phyloP scores from a whole-genome alignment of 2,797 vertebrate genomes.

The Xerus rutilus region DNA sequence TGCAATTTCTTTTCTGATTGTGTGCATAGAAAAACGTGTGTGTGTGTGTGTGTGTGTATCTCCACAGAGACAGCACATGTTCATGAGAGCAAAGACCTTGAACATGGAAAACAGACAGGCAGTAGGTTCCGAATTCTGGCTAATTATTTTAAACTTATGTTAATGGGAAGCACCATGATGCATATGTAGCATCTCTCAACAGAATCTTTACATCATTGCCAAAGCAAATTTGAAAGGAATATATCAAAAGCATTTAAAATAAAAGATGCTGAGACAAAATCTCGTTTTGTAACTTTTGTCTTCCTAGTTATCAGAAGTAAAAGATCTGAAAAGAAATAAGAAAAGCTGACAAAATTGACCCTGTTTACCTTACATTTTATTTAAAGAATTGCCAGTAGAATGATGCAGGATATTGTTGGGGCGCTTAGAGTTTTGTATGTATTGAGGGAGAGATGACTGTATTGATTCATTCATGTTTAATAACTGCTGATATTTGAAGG shows the following conservation, averaged over 20 bases:
- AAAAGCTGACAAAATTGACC: slow-evolving; percentile 30
- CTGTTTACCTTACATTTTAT: background rate
- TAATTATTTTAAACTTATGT: slow-evolving; percentile 37
- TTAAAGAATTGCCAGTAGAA: slow-evolving; percentile 34
- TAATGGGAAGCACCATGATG: background rate
- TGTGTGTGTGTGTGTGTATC: background rate
- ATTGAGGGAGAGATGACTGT: background rate
- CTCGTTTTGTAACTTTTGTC: slow-evolving; percentile 8
- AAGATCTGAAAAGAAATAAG: slow-evolving; percentile 35
- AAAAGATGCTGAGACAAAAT: background rate
- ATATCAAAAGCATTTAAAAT: slow-evolving; percentile 41
- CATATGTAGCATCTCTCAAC: background rate
- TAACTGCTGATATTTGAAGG: slow-evolving; percentile 50
- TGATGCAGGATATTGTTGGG: background rate
- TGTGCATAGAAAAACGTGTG: background rate
- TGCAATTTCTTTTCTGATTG: slow-evolving; percentile 15
- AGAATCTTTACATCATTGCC: background rate
- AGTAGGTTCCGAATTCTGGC: background rate
- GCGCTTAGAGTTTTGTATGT: background rate
- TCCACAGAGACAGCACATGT: background rate
- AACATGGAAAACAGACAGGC: background rate
- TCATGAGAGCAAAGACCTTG: slow-evolving; percentile 16
- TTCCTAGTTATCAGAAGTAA: background rate
- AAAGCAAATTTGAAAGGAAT: slow-evolving; percentile 48
- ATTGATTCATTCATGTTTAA: slow-evolving; percentile 19